Percentiles rank a stretch among this genome's conserved stretches.
Conservation (phyloP, 2,888 invertebrate species). For the Spodoptera exigua region DNA sequence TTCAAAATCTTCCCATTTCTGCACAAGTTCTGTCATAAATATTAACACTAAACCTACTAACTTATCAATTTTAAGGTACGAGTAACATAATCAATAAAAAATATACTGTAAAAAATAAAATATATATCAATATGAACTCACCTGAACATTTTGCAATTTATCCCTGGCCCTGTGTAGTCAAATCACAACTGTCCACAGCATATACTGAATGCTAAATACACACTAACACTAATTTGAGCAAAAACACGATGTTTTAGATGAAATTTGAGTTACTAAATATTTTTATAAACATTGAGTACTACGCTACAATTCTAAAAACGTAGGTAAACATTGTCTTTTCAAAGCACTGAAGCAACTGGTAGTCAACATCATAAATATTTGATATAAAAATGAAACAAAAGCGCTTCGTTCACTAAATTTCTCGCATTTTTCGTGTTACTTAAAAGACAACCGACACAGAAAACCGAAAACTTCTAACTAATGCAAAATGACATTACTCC, state of each 20-base stretch:
- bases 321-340: slow-evolving; percentile 1
- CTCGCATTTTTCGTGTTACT: neutral
- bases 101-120: too few relatives aligned
- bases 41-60: too few relatives aligned
- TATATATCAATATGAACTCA: too few relatives aligned
- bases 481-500: slow-evolving; percentile 26
- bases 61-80: too few relatives aligned
- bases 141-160: slow-evolving; percentile 42
- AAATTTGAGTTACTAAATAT: neutral
- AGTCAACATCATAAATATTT: slow-evolving; percentile 1
- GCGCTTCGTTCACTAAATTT: slow-evolving; percentile 7
- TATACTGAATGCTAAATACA: neutral
- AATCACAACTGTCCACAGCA: slow-evolving; percentile 31
- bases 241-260: slow-evolving; percentile 9
- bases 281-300: neutral
- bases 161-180: slow-evolving; percentile 38
- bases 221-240: slow-evolving; percentile 6
- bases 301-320: neutral
- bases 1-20: too few relatives aligned
- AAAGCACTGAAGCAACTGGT: slow-evolving; percentile 1
- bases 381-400: slow-evolving; percentile 4
- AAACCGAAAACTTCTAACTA: slow-evolving; percentile 30
- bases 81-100: too few relatives aligned
- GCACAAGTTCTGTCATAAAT: too few relatives aligned
- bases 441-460: neutral